Base-by-base conservation (phyloP, 1,140 invertebrate genomes). In the Venturia canescens region DNA sequence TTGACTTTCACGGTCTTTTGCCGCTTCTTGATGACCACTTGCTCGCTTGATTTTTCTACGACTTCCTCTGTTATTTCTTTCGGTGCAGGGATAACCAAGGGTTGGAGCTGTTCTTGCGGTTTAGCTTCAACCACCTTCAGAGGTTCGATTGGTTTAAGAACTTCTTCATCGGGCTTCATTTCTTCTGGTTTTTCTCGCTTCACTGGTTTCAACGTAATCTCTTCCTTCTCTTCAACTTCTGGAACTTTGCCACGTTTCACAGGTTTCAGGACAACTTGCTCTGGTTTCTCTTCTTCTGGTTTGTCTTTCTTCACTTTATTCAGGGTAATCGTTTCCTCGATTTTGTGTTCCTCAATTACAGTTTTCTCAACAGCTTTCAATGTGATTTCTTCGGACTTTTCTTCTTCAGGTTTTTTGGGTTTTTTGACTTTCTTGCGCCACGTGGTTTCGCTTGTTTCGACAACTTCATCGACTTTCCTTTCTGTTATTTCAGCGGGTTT, bases 161-260 rank as follows among this genome's bases (percentile, higher is more conserved):
- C 91, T 31, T 92, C 91, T 5, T 93, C 90, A 86, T 94, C 93
- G 31, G 93, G 84, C 84, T 94, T 93, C n/a, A 72, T 57, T 48
- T 63, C 75, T 34, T 77, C 75, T 23, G 38, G 57, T 34, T 77
- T 77, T 67, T 88, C 81, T 83, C 89, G 90, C 86, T 89, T 82
- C 60, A 92, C 89, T 75, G 91, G 90, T 79, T 91, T 93, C 16
- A 87, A 88, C 83, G 87, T 85, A 6, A 92, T 86, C 82, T 91
- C 87, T 83, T 92, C 87, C 69, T 90, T 82, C 23, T 83, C 84
- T 84, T 90, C 87, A 63, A 77, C 70, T 86, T 88, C 83, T 23
- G 84, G 72, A 27, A 82, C 48, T 82, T 82, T 66, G 16, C 77
- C 87, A 18, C 89, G 87, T 78, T 92, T 92, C 13, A 92, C 90